Conservation (phyloP, 2,113 vertebrate genomes). For the Siphamia tubifer region DNA sequence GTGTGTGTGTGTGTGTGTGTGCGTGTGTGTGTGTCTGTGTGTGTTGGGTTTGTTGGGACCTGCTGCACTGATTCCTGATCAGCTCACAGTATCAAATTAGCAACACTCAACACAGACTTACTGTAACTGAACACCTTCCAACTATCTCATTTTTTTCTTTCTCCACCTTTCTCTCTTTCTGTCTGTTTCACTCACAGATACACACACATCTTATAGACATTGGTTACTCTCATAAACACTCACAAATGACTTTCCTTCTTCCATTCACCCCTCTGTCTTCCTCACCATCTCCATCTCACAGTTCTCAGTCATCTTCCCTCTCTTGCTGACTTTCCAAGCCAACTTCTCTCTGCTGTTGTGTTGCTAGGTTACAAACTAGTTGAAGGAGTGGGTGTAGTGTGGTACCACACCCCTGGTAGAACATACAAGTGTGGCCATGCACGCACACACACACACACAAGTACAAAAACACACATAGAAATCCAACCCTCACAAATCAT, state of each 20-base stretch:
- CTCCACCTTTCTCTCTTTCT: slow-evolving; percentile 1
- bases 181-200: neutral
- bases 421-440: neutral
- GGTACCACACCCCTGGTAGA: slow-evolving; percentile 59
- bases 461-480: neutral
- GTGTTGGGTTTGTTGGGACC: slow-evolving; percentile 28
- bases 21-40: slow-evolving; percentile 1
- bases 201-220: neutral
- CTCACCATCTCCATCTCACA: slow-evolving; percentile 24
- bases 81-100: slow-evolving; percentile 65
- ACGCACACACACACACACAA: neutral
- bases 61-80: slow-evolving; percentile 54
- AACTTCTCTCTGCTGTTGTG: slow-evolving; percentile 60
- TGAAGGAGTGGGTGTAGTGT: slow-evolving; percentile 59
- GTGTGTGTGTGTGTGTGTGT: slow-evolving; percentile 8
- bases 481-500: neutral
- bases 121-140: slow-evolving; percentile 55
- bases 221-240: neutral
- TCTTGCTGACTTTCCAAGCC: slow-evolving; percentile 40
- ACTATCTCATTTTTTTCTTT: slow-evolving; percentile 29
- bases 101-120: slow-evolving; percentile 61
- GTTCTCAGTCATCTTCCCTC: slow-evolving; percentile 40
- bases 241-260: neutral
- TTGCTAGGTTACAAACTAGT: slow-evolving; percentile 73
- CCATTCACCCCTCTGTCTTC: slow-evolving; percentile 22